Conservation (phyloP, 2,113 vertebrate genomes). For the Rhadina sibilatrix region DNA sequence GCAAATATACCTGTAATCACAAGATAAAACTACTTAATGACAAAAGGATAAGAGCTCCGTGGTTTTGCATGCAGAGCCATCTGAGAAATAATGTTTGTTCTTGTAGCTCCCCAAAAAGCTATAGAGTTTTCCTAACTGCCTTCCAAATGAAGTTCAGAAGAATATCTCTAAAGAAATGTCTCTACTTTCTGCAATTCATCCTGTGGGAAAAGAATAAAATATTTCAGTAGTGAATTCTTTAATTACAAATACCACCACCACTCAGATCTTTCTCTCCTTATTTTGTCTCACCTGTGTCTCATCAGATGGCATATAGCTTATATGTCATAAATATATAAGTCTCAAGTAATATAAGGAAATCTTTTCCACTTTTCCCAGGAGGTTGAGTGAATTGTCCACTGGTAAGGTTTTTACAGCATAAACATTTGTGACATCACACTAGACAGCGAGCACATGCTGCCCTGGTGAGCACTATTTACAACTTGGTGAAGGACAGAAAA, state of each 20-base stretch:
- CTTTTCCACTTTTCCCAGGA: not conserved
- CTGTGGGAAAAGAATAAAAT: not conserved
- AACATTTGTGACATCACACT: not conserved
- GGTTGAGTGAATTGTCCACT: not conserved
- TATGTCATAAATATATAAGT: not conserved
- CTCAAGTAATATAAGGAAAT: not conserved
- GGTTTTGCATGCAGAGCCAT: not conserved
- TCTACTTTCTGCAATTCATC: not conserved
- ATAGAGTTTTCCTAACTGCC: not conserved
- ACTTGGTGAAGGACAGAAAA: not conserved
- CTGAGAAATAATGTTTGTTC: not conserved
- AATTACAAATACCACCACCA: not conserved
- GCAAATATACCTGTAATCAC: not conserved
- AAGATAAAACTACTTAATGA: not conserved
- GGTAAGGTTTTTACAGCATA: not conserved
- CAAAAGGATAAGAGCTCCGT: not conserved
- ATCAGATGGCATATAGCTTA: not conserved
- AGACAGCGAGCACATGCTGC: not conserved
- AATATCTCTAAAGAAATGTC: not conserved
- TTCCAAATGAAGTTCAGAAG: not conserved
- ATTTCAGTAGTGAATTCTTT: not conserved
- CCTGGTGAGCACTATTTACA: not conserved
- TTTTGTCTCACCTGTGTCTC: not conserved
- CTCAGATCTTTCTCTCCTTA: not conserved
- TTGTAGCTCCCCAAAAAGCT: not conserved